Conservation (phyloP, 2,888 invertebrate genomes). For the Cataglyphis altisquamis region DNA sequence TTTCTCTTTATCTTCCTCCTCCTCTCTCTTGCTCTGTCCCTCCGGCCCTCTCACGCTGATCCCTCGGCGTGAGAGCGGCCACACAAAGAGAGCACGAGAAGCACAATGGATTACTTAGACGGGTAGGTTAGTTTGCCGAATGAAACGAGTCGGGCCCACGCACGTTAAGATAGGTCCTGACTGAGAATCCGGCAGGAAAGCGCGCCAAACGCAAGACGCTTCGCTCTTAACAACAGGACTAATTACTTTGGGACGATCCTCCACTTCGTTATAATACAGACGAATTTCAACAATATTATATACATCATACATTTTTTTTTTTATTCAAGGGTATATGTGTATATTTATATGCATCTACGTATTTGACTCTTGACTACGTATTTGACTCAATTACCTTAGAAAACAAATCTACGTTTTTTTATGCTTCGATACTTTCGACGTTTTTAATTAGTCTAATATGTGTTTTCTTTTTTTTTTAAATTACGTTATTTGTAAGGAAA, state of each 20-base stretch:
- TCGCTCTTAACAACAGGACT: constrained; percentile 45
- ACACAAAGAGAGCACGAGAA: constrained; percentile 81
- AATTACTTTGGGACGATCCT: background rate
- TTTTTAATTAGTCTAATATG: constrained; percentile 4
- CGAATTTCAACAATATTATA: too few relatives aligned
- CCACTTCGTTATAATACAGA: background rate
- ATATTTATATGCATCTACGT: too few relatives aligned
- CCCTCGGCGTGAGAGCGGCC: constrained; percentile 81
- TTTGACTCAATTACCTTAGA: too few relatives aligned
- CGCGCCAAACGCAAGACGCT: constrained; percentile 67
- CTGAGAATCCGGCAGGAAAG: constrained; percentile 76
- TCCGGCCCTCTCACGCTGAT: constrained; percentile 72
- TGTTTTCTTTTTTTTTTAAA: background rate
- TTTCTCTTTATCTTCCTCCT: constrained; percentile 33
- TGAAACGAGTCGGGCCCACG: constrained; percentile 80
- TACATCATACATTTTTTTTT: too few relatives aligned
- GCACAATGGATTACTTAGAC: constrained; percentile 85
- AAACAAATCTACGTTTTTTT: background rate
- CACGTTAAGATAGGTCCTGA: constrained; percentile 85
- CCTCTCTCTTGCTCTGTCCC: constrained; percentile 71
- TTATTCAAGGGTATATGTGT: background rate
- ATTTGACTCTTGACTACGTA: too few relatives aligned
- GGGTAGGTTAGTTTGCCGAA: constrained; percentile 85
- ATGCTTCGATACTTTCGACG: too few relatives aligned
- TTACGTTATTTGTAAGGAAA: constrained; percentile 13